phyloP scores from a whole-genome alignment of 2,888 invertebrate genomes.

The Cryptus viduatorius region DNA sequence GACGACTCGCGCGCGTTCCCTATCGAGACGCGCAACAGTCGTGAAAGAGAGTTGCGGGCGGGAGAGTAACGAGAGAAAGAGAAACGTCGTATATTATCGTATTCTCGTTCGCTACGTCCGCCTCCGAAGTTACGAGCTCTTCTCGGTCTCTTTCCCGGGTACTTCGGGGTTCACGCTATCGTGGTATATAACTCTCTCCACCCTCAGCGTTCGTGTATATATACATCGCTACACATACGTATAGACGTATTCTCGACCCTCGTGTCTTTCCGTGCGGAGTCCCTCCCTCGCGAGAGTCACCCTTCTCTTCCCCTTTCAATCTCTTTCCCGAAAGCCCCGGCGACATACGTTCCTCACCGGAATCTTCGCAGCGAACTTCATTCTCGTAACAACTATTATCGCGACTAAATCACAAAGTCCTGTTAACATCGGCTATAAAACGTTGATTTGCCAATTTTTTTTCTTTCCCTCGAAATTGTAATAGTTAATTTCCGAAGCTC shows the following conservation, averaged over 20 bases:
- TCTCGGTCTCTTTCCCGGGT: conserved; percentile 53
- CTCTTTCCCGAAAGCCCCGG: conserved; percentile 5
- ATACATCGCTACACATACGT: conserved; percentile 6
- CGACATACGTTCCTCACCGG: conserved; percentile 40
- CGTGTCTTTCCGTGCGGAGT: conserved; percentile 17
- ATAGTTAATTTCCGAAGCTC: too few relatives aligned
- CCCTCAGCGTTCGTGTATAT: not conserved
- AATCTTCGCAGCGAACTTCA: conserved; percentile 36
- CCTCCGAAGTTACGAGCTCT: conserved; percentile 58
- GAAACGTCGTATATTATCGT: conserved; percentile 51
- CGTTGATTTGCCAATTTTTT: not conserved
- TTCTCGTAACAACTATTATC: conserved; percentile 12
- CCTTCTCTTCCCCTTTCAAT: conserved; percentile 34
- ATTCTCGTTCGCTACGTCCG: conserved; percentile 59
- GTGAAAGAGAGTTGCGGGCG: conserved; percentile 39
- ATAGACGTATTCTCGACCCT: conserved; percentile 36
- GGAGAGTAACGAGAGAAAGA: conserved; percentile 39
- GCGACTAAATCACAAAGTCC: not conserved
- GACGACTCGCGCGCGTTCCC: conserved; percentile 29
- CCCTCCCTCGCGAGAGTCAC: conserved; percentile 25
- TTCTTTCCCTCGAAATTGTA: not conserved
- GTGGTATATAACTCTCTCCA: conserved; percentile 12
- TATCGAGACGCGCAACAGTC: conserved; percentile 36
- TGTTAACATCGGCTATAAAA: not conserved
- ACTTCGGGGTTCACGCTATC: conserved; percentile 50